Conservation (phyloP, 2,888 invertebrate species). For the Leucozona laternaria region DNA sequence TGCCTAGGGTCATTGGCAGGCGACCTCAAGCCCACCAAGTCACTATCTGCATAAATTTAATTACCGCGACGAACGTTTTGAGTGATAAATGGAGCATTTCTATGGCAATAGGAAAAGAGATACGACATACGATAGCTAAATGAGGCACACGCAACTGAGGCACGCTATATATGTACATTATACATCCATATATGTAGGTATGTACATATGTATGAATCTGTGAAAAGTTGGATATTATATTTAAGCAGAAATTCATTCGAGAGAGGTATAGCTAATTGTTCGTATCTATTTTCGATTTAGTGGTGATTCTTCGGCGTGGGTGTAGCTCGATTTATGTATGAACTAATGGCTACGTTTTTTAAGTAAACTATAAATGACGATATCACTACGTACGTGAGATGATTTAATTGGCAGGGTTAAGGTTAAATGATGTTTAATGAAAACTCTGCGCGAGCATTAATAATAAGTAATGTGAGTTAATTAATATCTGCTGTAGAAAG, state of each 20-base stretch:
- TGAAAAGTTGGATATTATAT: neutral
- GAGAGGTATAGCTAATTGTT: neutral
- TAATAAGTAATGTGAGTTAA: neutral
- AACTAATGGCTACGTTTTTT: neutral
- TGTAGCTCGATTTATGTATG: slow-evolving; percentile 34
- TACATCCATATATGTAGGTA: too few relatives aligned
- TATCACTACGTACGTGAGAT: slow-evolving; percentile 22
- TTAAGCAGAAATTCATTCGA: neutral
- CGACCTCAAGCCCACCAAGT: slow-evolving; percentile 21
- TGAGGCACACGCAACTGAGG: slow-evolving; percentile 38
- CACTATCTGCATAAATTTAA: slow-evolving; percentile 45
- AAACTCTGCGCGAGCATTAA: slow-evolving; percentile 29
- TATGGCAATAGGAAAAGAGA: slow-evolving; percentile 27
- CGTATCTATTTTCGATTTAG: slow-evolving; percentile 26
- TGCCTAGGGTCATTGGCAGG: slow-evolving; percentile 40
- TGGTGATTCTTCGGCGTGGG: slow-evolving; percentile 36
- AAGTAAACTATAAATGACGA: neutral
- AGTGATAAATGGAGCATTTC: slow-evolving; percentile 55
- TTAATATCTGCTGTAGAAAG: neutral
- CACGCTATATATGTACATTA: neutral
- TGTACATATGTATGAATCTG: too few relatives aligned
- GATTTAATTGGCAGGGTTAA: slow-evolving; percentile 69
- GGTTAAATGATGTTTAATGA: slow-evolving; percentile 58
- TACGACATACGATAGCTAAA: slow-evolving; percentile 8
- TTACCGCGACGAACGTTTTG: slow-evolving; percentile 32